Conservation (phyloP, 2,888 invertebrate genomes). For the Steinernema hermaphroditum region DNA sequence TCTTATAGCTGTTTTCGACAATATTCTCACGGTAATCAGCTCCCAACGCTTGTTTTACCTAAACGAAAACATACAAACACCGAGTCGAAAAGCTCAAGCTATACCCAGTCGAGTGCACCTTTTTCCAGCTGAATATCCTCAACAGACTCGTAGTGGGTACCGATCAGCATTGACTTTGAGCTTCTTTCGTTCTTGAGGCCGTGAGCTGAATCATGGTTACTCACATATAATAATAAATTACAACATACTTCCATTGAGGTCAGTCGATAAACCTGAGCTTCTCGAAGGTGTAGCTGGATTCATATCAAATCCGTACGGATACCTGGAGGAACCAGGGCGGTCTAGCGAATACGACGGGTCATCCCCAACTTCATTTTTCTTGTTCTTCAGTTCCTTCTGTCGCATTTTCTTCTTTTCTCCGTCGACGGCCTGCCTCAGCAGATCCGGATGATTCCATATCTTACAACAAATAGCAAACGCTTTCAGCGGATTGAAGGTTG, state of each 20-base stretch:
- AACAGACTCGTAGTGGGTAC: neutral
- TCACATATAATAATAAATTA: too few relatives aligned
- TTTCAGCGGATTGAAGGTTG: constrained; percentile 82
- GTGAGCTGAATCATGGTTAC: too few relatives aligned
- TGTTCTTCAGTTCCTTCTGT: constrained; percentile 30
- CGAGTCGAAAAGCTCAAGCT: too few relatives aligned
- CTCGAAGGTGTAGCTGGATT: too few relatives aligned
- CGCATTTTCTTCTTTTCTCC: constrained; percentile 17
- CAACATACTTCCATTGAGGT: too few relatives aligned
- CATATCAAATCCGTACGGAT: too few relatives aligned
- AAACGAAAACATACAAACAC: constrained; percentile 33
- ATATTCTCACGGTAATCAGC: constrained; percentile 79
- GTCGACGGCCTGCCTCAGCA: constrained; percentile 65
- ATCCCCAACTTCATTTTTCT: constrained; percentile 7
- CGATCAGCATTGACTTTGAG: too few relatives aligned
- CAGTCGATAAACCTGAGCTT: too few relatives aligned
- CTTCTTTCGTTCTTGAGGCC: too few relatives aligned
- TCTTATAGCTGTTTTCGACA: constrained; percentile 89
- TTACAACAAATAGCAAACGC: constrained; percentile 88
- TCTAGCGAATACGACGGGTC: constrained; percentile 28
- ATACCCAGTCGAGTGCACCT: constrained; percentile 33
- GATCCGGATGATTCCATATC: constrained; percentile 71
- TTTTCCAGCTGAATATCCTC: neutral
- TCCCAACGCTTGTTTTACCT: constrained; percentile 69
- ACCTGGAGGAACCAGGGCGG: constrained; percentile 28